Evolutionary conservation across 2,797 vertebrate species (phyloP).

Genomic region (Lacerta bilineata): DNA sequence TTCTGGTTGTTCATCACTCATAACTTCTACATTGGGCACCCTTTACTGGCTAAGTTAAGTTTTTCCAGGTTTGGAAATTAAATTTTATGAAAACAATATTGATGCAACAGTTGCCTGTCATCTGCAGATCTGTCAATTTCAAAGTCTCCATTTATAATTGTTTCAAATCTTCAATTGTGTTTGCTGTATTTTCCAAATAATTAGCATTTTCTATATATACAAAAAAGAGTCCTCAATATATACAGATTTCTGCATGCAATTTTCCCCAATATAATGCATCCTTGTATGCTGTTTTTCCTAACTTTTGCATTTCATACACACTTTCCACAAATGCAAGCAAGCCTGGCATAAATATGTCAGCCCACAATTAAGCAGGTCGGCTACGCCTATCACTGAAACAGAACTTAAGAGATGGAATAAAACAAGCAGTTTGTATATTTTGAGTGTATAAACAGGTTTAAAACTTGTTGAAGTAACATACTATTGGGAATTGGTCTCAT

Average conservation of each 20-base stretch:
- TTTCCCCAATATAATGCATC: too few relatives aligned
- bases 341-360: background rate
- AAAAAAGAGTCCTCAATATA: background rate
- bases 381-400: background rate
- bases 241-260: background rate
- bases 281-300: too few relatives aligned
- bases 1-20: background rate
- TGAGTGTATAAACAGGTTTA: too few relatives aligned
- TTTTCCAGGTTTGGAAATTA: background rate
- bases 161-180: too few relatives aligned
- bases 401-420: background rate
- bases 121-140: background rate
- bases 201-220: too few relatives aligned
- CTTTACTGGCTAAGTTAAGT: too few relatives aligned
- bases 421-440: background rate
- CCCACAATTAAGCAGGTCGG: background rate
- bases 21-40: background rate
- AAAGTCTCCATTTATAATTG: too few relatives aligned
- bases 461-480: too few relatives aligned
- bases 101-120: background rate
- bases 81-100: background rate
- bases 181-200: too few relatives aligned
- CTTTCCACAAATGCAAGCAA: too few relatives aligned
- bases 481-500: too few relatives aligned
- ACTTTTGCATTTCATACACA: too few relatives aligned